A percentile compares a stretch with the other conserved stretches of the same genome.
Conservation (phyloP, 1,140 invertebrate species). For the Triops cancriformis region DNA sequence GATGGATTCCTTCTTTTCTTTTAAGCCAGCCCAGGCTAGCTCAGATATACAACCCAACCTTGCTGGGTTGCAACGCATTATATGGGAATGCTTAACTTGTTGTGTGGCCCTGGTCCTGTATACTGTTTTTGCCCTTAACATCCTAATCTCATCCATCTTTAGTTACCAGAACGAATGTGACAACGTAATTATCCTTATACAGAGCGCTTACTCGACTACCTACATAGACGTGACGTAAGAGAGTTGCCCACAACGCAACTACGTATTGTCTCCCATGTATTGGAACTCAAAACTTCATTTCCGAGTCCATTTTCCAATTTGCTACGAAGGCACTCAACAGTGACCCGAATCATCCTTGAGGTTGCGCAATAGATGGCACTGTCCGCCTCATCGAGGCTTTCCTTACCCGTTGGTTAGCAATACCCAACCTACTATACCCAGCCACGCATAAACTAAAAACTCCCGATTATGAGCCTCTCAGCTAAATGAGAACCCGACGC, state of each 20-base stretch:
- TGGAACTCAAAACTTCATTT: background rate
- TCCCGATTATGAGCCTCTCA: too few species aligned
- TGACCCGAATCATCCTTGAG: background rate
- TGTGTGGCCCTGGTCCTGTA: background rate
- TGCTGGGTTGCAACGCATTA: background rate
- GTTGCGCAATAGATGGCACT: background rate
- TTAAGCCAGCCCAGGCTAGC: background rate
- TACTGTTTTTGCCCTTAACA: slow-evolving; percentile 3
- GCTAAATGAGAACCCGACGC: too few species aligned
- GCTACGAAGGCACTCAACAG: background rate
- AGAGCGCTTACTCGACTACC: background rate
- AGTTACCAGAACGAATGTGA: slow-evolving; percentile 5
- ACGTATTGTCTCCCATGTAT: background rate
- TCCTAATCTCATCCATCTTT: slow-evolving; percentile 10
- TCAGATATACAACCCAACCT: background rate
- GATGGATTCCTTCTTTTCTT: background rate
- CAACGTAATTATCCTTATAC: background rate
- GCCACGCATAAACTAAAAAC: too few species aligned
- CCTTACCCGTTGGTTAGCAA: too few species aligned
- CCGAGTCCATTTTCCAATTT: background rate
- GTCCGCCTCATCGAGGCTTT: background rate
- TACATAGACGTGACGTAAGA: background rate
- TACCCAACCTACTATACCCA: too few species aligned
- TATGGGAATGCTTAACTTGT: background rate
- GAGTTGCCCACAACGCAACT: background rate